Evolutionary conservation across 2,888 invertebrate genomes (phyloP), one percentile per base, ranked within the genome.

Genomic region (Tinea pellionella): DNA sequence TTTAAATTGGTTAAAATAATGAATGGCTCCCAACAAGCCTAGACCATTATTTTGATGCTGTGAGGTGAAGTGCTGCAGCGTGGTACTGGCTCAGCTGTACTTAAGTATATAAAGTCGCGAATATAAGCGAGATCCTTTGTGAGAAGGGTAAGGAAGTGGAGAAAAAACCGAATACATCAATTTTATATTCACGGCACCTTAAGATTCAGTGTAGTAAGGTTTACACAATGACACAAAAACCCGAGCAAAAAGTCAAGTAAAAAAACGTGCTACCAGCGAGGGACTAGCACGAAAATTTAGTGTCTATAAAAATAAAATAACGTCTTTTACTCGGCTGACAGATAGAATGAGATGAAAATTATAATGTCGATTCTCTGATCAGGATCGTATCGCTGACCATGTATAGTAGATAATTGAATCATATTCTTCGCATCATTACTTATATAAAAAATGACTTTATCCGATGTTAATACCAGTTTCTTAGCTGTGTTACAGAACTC

Each of bases 191-290:
- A 55, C 55, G 24, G n/a, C 55, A 55, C 55, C 29, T 55, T 24
- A 55, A 55, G 19, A 55, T 55, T 55, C 55, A 55, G 55, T 55
- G 12, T n/a, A n/a, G 16, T 55, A n/a, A 24, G 55, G 47, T n/a
- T 24, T 53, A 16, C 11, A 55, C 55, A 55, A 55, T 55, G 18
- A 24, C 19, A 29, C 24, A 55, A 55, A 55, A 55, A 55, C 19
- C 55, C 29, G 1, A 55, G 55, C 7, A 55, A 24, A 29, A 24
- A 19, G 24, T 13, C n/a, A n/a, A 19, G 29, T 55, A 55, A 55
- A 55, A 19, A 55, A 24, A 13, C 29, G 55, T 24, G 55, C 2
- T 16, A 12, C 29, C 29, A 29, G 29, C 12, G 55, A 19, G 55
- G 55, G 55, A 55, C 24, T 11, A 18, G 13, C 47, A 24, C n/a